Evolutionary conservation across 2,888 invertebrate species (phyloP), one percentile per base, ranked within the genome.

Genomic region (Lomographa bimaculata): DNA sequence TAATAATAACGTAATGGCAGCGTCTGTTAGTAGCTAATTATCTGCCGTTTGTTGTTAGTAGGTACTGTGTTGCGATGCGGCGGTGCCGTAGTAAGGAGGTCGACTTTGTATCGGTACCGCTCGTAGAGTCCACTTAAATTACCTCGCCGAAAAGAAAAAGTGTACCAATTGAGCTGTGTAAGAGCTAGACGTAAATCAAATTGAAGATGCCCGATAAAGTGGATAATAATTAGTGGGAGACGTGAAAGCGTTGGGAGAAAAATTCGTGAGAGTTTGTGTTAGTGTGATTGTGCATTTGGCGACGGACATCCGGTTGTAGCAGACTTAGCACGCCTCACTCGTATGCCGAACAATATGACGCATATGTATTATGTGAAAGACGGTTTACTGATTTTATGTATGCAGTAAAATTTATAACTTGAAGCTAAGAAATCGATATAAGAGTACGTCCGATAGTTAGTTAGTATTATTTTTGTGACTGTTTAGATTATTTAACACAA

Each of bases 171-270:
- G 79, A 79, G 76, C 77, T 74, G 71, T 78, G 79, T 78, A 78
- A 79, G 75, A 78, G 77, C 70, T 79, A 81, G 82, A 83, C 80
- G 86, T 89, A 87, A 87, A 87, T 87, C 87, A 87, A 87, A 89
- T 85, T 87, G 86, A 85, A 87, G 89, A 87, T 87, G 87, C 77
- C 78, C 84, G 87, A 87, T 89, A 87, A 87, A 89, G 87, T 89
- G 82, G 85, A 83, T 89, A 86, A 87, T 89, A 89, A 89, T 89
- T 87, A 89, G 86, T 84, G 79, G 87, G 81, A 81, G 84, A 79
- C 73, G 87, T 79, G 87, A 89, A 87, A 87, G 89, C 68, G 86
- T 82, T 86, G 87, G 84, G 87, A 87, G 87, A 85, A 86, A 87
- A 86, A 87, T 85, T 87, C 85, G 87, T 89, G 86, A 86, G 87